These are phyloP conservation scores for Myrmecobius fasciatus DNA, from an alignment of 2,113 vertebrate species.

Conservation along the genomic window DNA sequence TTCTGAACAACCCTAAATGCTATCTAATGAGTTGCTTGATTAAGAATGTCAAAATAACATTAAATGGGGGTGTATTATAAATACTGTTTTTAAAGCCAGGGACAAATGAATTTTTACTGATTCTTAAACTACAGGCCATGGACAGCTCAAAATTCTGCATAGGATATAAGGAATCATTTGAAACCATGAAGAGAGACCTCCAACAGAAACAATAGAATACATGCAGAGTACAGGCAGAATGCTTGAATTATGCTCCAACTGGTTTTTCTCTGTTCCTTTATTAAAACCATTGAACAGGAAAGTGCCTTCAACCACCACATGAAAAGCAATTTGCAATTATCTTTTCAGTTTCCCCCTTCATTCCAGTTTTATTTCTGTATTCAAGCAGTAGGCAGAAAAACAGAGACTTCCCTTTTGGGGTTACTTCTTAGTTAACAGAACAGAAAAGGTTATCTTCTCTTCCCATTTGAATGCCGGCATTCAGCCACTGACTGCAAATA, in stretches of 20 bases:
- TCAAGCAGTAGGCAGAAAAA: conserved; percentile 45
- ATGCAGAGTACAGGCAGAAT: conserved; percentile 1
- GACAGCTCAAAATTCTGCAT: conserved; percentile 54
- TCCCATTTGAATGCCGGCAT: conserved; percentile 25
- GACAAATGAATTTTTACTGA: conserved; percentile 58
- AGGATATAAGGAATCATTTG: conserved; percentile 55
- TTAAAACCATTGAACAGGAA: conserved; percentile 69
- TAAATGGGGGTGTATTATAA: conserved; percentile 36
- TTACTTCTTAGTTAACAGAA: conserved; percentile 56
- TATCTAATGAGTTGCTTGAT: conserved; percentile 28
- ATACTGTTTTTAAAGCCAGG: conserved; percentile 53
- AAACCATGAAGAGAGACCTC: conserved; percentile 51
- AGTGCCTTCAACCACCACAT: conserved; percentile 54
- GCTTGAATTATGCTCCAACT: conserved; percentile 61
- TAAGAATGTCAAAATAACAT: conserved; percentile 59
- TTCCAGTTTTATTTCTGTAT: conserved; percentile 50
- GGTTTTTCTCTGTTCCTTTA: conserved; percentile 50
- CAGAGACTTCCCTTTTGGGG: conserved; percentile 30
- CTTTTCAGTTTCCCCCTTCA: conserved; percentile 50
- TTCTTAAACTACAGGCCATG: conserved; percentile 31
- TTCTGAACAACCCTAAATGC: conserved; percentile 47
- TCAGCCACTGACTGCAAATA: conserved; percentile 46
- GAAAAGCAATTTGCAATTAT: conserved; percentile 62
- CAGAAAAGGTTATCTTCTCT: conserved; percentile 37
- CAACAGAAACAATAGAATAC: conserved; percentile 40